These are phyloP conservation scores for Mormoops blainvillei DNA, from an alignment of 2,113 vertebrate genomes.

Conservation along the genomic window DNA sequence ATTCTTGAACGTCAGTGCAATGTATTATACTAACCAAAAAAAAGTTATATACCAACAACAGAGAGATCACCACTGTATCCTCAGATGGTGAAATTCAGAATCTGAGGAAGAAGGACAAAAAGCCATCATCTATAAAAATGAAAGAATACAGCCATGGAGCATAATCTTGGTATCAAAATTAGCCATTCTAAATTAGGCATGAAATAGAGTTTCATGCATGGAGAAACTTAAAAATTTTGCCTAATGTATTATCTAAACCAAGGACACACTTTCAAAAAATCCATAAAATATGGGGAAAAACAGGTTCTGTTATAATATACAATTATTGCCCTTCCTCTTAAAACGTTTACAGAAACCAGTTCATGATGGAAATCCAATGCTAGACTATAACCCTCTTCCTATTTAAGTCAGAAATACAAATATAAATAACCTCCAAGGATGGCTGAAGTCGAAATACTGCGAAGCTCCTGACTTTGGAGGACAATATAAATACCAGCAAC, in stretches of 20 bases:
- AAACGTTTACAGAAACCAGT: neutral
- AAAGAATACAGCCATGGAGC: neutral
- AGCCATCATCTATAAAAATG: neutral
- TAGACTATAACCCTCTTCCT: neutral
- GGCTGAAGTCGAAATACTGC: neutral
- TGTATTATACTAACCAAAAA: neutral
- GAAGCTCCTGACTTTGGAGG: neutral
- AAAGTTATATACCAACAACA: neutral
- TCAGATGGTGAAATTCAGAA: constrained; percentile 1
- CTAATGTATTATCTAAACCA: constrained; percentile 31
- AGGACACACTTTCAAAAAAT: constrained; percentile 26
- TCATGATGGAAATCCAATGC: neutral
- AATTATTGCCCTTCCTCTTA: neutral
- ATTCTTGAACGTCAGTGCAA: neutral
- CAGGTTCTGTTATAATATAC: neutral
- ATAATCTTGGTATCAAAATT: neutral
- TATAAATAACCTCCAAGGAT: neutral
- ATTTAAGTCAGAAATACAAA: neutral
- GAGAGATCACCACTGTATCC: neutral
- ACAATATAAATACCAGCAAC: too few relatives aligned
- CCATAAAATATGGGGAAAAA: neutral
- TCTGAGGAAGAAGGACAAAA: neutral
- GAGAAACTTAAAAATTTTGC: constrained; percentile 35
- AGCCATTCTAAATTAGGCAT: constrained; percentile 52
- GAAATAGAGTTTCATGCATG: constrained; percentile 55